A percentile compares a stretch with the other conserved stretches of the same genome.
These are phyloP conservation scores for Drosophila greeni DNA, from an alignment of 2,888 invertebrate species.

Conservation along the genomic window DNA sequence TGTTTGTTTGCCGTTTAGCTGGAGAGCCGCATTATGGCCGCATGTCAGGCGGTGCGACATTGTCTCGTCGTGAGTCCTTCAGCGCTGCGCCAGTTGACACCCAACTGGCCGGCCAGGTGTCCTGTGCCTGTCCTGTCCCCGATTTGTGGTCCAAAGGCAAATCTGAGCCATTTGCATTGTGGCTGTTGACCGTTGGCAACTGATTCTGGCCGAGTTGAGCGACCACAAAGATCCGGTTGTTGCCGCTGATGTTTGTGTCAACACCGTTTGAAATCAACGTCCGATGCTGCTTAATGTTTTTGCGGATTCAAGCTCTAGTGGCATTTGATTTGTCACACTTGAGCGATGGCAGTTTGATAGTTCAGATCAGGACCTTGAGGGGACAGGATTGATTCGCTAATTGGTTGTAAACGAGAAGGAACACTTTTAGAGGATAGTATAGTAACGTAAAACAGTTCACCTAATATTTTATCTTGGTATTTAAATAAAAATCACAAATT, in stretches of 20 bases:
- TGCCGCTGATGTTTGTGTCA: slow-evolving; percentile 32
- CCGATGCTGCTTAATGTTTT: slow-evolving; percentile 2
- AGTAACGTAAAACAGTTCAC: neutral
- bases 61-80: slow-evolving; percentile 79
- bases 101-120: slow-evolving; percentile 43
- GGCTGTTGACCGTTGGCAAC: slow-evolving; percentile 44
- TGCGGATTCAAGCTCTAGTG: slow-evolving; percentile 11
- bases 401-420: neutral
- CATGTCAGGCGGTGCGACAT: slow-evolving; percentile 73
- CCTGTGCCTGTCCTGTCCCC: slow-evolving; percentile 33
- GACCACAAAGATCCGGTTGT: slow-evolving; percentile 54
- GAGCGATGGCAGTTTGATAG: slow-evolving; percentile 12
- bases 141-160: slow-evolving; percentile 65
- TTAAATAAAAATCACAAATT: too few species aligned
- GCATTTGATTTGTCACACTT: slow-evolving; percentile 32
- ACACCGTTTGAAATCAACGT: slow-evolving; percentile 25
- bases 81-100: slow-evolving; percentile 53
- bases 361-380: neutral
- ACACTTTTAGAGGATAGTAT: neutral
- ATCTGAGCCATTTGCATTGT: slow-evolving; percentile 70
- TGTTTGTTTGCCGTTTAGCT: slow-evolving; percentile 45
- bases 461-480: neutral
- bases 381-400: neutral
- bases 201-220: slow-evolving; percentile 40
- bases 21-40: slow-evolving; percentile 66